Conservation (phyloP, 2,888 invertebrate species). For the Caenorhabditis sp. region DNA sequence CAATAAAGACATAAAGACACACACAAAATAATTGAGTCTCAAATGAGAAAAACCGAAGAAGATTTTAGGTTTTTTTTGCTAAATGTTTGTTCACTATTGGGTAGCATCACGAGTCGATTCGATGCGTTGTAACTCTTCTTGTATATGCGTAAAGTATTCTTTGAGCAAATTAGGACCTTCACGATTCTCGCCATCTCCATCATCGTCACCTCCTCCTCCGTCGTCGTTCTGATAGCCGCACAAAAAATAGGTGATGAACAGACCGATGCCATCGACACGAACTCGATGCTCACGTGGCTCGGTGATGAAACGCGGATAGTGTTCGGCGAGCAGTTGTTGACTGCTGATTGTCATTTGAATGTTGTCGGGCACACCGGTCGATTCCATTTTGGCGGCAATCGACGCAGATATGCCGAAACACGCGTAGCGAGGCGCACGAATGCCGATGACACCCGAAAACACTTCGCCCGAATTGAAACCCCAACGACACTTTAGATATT, state of each 20-base stretch:
- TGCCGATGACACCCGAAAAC: conserved; percentile 68
- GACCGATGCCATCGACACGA: conserved; percentile 43
- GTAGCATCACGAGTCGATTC: no score
- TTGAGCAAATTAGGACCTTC: conserved; percentile 1
- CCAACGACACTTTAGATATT: conserved; percentile 67
- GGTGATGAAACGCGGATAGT: conserved; percentile 59
- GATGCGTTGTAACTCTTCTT: not conserved
- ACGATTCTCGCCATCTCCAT: no score
- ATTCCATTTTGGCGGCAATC: conserved; percentile 69
- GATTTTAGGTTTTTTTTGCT: no score
- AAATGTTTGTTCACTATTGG: no score
- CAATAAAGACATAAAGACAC: no score
- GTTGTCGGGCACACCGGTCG: conserved; percentile 60
- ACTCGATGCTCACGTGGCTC: conserved; percentile 43
- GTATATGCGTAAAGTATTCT: not conserved
- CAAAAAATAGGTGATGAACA: conserved; percentile 61
- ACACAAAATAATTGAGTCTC: no score
- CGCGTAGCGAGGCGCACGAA: conserved; percentile 66
- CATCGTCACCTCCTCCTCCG: conserved; percentile 16
- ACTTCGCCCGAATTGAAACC: conserved; percentile 69
- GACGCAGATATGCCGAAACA: conserved; percentile 67
- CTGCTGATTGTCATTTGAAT: conserved; percentile 66
- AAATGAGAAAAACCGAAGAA: no score
- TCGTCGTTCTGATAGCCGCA: conserved; percentile 57
- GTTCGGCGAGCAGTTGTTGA: conserved; percentile 56